Percentiles rank a stretch among this genome's conserved stretches.
These are phyloP conservation scores for Xiphias gladius DNA, from an alignment of 2,113 vertebrate species.

Conservation along the genomic window DNA sequence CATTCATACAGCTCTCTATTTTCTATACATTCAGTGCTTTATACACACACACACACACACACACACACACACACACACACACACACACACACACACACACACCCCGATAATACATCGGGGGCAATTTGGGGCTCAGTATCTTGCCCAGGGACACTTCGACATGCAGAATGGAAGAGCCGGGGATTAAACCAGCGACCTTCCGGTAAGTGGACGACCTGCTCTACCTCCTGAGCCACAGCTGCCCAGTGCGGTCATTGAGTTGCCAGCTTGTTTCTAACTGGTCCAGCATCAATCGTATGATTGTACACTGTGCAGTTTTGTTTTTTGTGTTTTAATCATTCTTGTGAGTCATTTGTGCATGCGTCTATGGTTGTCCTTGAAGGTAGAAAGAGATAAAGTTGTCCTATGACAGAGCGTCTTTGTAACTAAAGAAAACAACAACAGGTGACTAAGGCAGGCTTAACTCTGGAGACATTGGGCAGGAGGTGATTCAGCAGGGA, in stretches of 20 bases:
- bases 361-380: slow-evolving; percentile 8
- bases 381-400: slow-evolving; percentile 30
- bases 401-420: slow-evolving; percentile 7
- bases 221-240: too few species aligned
- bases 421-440: slow-evolving; percentile 26
- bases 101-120: too few species aligned
- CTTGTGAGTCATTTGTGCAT: slow-evolving; percentile 5
- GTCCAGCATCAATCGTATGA: not conserved
- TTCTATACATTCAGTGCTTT: too few species aligned
- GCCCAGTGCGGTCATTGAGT: not conserved
- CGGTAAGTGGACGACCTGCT: too few species aligned
- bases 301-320: not conserved
- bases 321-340: not conserved
- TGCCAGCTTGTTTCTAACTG: not conserved
- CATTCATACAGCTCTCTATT: too few species aligned
- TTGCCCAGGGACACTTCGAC: too few species aligned
- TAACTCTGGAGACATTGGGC: not conserved
- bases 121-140: too few species aligned
- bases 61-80: too few species aligned
- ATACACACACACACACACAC: too few species aligned
- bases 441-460: slow-evolving; percentile 35
- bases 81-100: too few species aligned
- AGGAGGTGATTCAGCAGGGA: slow-evolving; percentile 55
- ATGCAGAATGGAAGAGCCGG: too few species aligned
- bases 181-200: too few species aligned